These are phyloP conservation scores for Digitonthophagus gazella DNA, from an alignment of 2,888 invertebrate species.

Conservation along the genomic window DNA sequence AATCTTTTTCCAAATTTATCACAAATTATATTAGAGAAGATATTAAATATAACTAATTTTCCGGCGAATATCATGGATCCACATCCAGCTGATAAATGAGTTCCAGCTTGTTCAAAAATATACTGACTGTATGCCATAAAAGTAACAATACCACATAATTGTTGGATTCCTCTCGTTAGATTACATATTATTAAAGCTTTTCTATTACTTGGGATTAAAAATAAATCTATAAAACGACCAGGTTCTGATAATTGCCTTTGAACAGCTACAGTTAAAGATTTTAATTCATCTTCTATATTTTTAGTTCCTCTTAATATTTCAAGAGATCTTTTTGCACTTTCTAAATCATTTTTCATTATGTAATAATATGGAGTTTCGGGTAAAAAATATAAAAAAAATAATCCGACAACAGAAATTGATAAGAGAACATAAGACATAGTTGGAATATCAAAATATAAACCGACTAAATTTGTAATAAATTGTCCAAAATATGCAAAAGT, in stretches of 20 bases:
- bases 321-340: conserved; percentile 37
- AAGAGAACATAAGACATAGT: conserved; percentile 57
- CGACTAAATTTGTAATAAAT: conserved; percentile 52
- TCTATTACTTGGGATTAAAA: conserved; percentile 39
- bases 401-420: conserved; percentile 57
- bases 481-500: conserved; percentile 38
- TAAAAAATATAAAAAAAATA: conserved; percentile 58
- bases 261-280: conserved; percentile 38
- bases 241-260: conserved; percentile 43
- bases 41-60: conserved; percentile 25
- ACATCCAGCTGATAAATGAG: conserved; percentile 35
- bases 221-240: conserved; percentile 41
- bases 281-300: conserved; percentile 16
- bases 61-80: conserved; percentile 39
- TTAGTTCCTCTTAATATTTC: conserved; percentile 32
- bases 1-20: conserved; percentile 38
- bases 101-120: conserved; percentile 42
- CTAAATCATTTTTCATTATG: conserved; percentile 36
- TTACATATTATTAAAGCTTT: conserved; percentile 39
- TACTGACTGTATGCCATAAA: conserved; percentile 41
- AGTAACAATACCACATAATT: conserved; percentile 40
- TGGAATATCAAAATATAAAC: conserved; percentile 56
- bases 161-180: conserved; percentile 41
- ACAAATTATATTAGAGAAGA: conserved; percentile 31
- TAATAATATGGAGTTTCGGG: conserved; percentile 56